Evolutionary conservation across 1,140 invertebrate species (phyloP), one percentile per base, ranked within the genome.

Genomic region (Drosophila ironensis): DNA sequence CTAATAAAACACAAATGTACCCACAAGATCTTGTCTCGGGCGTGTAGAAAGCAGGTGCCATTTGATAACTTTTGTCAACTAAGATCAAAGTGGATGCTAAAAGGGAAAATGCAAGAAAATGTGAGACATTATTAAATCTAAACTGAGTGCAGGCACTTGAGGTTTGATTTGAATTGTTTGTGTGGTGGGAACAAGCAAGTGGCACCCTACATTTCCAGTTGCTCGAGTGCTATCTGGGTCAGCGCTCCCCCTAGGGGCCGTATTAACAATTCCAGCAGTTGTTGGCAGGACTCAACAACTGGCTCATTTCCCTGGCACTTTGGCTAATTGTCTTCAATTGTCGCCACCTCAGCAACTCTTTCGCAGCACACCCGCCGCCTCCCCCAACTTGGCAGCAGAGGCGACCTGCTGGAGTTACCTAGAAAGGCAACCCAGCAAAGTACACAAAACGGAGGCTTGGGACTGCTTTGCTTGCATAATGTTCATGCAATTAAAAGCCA

Each of bases 251-350:
- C 8, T n/a, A n/a, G n/a, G n/a, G 14, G 16, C 14, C 30, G 45
- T 40, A 25, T 35, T 69, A 69, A 60, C 40, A 69, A 48, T 41
- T 41, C 30, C 42, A 47, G 40, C 6, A 72, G 44, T 60, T n/a
- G n/a, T n/a, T 30, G 42, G 38, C 52, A 64, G 38, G 37, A 44
- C 40, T 66, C 47, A 24, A 57, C 48, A 56, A 68, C 61, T 40
- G 14, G 56, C 75, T 78, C 74, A 74, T 78, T 81, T 75, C 35
- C 41, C 54, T 40, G 64, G 51, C 80, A 78, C 78, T 82, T 70
- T 77, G 70, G 69, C 73, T 82, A 82, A 84, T 82, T 82, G 78
- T 84, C 73, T 86, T 70, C 57, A 82, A 77, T 77, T 77, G 74
- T 77, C 44, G 50, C 54, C 53, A 52, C 44, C 73, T 77, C 42